Percentiles rank a stretch among this genome's conserved stretches.
Conservation (phyloP, 2,888 invertebrate species). For the Thecocarcelia acutangulata region DNA sequence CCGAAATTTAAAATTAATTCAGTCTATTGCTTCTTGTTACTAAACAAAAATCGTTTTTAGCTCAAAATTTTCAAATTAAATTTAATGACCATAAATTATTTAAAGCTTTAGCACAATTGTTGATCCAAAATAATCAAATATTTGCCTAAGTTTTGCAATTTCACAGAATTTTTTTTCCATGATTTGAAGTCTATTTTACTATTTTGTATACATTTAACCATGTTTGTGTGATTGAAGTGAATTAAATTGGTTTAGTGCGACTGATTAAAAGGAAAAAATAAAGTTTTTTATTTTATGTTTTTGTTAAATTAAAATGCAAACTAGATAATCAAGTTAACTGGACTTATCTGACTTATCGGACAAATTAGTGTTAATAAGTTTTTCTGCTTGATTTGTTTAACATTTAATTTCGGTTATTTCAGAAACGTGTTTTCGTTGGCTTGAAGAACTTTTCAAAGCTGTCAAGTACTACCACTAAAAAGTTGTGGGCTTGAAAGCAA, state of each 20-base stretch:
- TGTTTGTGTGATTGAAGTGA: not conserved
- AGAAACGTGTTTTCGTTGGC: slow-evolving; percentile 17
- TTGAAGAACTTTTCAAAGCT: slow-evolving; percentile 14
- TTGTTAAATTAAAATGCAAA: slow-evolving; percentile 22
- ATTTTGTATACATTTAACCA: no score
- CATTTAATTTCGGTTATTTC: slow-evolving; percentile 26
- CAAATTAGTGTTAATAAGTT: slow-evolving; percentile 68
- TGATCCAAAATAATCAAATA: slow-evolving; percentile 52
- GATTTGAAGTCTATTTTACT: slow-evolving; percentile 5
- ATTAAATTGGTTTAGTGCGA: not conserved
- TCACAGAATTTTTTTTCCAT: slow-evolving; percentile 11
- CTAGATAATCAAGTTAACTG: slow-evolving; percentile 53
- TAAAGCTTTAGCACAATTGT: slow-evolving; percentile 62
- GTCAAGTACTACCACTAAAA: not conserved
- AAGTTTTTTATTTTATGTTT: slow-evolving; percentile 13
- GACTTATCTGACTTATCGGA: slow-evolving; percentile 59
- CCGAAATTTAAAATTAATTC: no score
- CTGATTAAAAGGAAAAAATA: no score
- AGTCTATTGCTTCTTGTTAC: no score
- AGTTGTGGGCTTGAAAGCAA: not conserved
- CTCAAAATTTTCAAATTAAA: slow-evolving; percentile 60
- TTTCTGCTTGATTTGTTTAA: slow-evolving; percentile 47
- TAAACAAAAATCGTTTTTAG: not conserved
- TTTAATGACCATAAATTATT: slow-evolving; percentile 65
- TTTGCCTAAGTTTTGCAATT: slow-evolving; percentile 49